Evolutionary conservation across 2,888 invertebrate species (phyloP), one percentile per base, ranked within the genome.

Genomic region (Gnatocerus cornutus): DNA sequence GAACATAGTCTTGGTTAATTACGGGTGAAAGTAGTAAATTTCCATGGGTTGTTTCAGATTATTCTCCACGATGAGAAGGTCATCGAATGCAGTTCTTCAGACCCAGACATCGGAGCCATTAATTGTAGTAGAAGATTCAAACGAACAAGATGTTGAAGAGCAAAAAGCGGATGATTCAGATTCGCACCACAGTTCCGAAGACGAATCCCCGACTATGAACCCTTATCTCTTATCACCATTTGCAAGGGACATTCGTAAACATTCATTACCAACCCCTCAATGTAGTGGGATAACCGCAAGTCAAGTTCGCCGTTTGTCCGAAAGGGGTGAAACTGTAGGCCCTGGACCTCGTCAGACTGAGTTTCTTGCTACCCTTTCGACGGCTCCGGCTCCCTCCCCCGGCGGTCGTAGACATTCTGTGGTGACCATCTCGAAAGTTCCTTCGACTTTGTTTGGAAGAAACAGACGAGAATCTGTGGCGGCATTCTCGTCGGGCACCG

Each of bases 281-380:
- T 95, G 94, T 78, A 91, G 93, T 65, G 95, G 95, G 55, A 95
- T 94, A 67, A 95, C 94, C 45, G 95, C 95, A 41, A 94, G 94
- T 76, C 94, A 95, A 88, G 94, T 95, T 58, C 89, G 95, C 21
- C 89, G 95, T 12, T 86, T 95, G 33, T 95, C 94, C 33, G 95
- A 95, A 0, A 93, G 94, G 0, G 90, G 90, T 0, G 93, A 93
- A 80, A 79, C 81, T 5, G 90, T 90, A 0, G 93, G 92, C 0
- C 91, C 92, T 0, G 90, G 92, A 30, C 92, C 93, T 0, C 89
- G 91, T 41, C 94, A 95, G 81, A 92, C 93, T 0, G 94, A 93
- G 8, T 95, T 95, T 81, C 84, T 95, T 73, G 94, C 95, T 1
- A 95, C 95, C 0, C 86, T 95, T 8, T 93, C 93, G 71, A 90